Evolutionary conservation across 2,113 vertebrate species (phyloP).

Genomic region (Notarius lentiginosus): DNA sequence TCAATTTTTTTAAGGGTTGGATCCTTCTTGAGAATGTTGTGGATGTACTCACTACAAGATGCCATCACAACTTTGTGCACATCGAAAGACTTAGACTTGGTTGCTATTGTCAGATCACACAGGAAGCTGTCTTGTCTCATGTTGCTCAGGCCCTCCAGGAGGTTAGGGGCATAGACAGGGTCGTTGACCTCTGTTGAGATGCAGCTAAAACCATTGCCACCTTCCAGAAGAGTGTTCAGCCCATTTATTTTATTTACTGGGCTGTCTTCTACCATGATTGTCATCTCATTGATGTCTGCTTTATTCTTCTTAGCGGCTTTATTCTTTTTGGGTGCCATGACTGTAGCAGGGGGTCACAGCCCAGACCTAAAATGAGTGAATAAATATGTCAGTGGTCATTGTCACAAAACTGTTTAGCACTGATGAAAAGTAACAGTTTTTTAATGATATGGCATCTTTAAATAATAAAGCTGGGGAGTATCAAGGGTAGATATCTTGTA

Average conservation of each 20-base stretch:
- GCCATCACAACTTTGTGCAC: constrained; percentile 97
- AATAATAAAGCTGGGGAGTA: not conserved
- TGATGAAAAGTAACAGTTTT: not conserved
- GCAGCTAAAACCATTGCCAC: constrained; percentile 92
- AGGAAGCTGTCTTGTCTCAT: constrained; percentile 95
- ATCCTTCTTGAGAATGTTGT: constrained; percentile 90
- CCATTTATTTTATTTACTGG: constrained; percentile 90
- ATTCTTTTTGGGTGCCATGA: constrained; percentile 98
- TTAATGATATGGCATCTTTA: not conserved
- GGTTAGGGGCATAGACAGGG: constrained; percentile 85
- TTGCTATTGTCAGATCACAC: constrained; percentile 90
- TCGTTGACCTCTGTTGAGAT: constrained; percentile 93
- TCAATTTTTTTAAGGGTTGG: constrained; percentile 86
- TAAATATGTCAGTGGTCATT: not conserved
- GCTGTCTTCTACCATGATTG: constrained; percentile 90
- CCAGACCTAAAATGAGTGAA: constrained; percentile 67
- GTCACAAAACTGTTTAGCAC: not conserved
- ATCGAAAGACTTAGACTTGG: constrained; percentile 94
- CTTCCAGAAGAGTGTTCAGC: constrained; percentile 87
- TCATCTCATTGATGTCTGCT: constrained; percentile 87
- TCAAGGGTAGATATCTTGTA: not conserved
- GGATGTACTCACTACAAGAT: constrained; percentile 92
- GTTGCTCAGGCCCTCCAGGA: constrained; percentile 89
- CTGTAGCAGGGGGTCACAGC: constrained; percentile 80
- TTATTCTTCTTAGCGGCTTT: constrained; percentile 93